phyloP scores from a whole-genome alignment of 2,113 vertebrate species.

The Mobula hypostoma region DNA sequence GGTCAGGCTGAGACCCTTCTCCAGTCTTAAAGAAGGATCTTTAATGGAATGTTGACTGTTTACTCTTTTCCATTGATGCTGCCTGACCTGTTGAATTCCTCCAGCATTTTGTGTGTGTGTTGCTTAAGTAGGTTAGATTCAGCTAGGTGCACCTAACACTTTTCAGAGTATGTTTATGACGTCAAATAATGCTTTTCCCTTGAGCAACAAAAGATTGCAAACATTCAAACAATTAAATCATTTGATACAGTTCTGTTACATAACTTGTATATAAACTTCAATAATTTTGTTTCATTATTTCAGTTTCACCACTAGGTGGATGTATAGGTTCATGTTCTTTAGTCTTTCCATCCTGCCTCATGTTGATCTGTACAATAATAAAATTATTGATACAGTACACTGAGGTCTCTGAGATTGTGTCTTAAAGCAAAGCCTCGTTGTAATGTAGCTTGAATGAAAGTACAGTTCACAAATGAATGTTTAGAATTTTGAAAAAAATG shows the following conservation, averaged over 20 bases:
- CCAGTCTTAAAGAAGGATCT: too few species aligned
- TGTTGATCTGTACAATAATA: not conserved
- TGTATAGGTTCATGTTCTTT: not conserved
- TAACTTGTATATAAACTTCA: not conserved
- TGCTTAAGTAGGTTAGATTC: too few species aligned
- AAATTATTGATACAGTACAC: too few species aligned
- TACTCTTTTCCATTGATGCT: too few species aligned
- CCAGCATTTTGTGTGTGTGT: too few species aligned
- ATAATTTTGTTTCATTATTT: not conserved
- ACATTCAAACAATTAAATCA: not conserved
- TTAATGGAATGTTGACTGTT: too few species aligned
- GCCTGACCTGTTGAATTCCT: too few species aligned
- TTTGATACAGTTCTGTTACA: not conserved
- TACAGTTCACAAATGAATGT: not conserved
- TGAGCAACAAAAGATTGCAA: not conserved
- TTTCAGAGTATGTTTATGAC: not conserved
- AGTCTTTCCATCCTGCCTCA: not conserved
- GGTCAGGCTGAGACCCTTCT: too few species aligned
- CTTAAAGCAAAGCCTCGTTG: not conserved
- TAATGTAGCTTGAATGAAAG: not conserved
- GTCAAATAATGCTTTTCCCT: not conserved
- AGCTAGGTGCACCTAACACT: not conserved
- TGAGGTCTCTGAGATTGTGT: too few species aligned
- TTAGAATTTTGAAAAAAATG: not conserved
- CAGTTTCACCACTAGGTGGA: slow-evolving; percentile 31